Conservation (phyloP, 2,113 vertebrate genomes). For the Mesoclemmys tuberculata region DNA sequence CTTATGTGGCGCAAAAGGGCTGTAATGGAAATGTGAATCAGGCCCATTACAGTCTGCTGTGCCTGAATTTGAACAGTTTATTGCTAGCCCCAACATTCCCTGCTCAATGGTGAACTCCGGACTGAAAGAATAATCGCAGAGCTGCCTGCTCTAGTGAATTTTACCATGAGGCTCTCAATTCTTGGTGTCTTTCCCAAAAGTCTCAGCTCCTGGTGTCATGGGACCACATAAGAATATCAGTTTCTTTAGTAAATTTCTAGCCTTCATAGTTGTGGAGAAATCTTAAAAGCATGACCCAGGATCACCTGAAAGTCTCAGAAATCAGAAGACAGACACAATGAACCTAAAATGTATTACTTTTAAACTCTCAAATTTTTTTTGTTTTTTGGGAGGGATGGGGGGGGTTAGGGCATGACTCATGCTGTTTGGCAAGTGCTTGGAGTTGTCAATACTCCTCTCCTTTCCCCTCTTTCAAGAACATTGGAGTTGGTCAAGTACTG, state of each 20-base stretch:
- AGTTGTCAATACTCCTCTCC: background rate
- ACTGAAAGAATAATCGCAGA: background rate
- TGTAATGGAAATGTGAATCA: accelerated
- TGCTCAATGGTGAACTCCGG: background rate
- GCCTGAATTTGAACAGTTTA: background rate
- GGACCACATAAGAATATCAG: background rate
- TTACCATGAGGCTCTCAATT: background rate
- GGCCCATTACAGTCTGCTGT: background rate
- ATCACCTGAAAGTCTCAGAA: background rate
- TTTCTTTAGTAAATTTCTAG: background rate
- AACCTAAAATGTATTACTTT: background rate
- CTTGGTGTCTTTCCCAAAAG: background rate
- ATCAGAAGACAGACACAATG: background rate
- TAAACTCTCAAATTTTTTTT: background rate
- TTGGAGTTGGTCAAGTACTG: too few species aligned
- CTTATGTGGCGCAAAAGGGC: background rate
- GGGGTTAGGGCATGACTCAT: background rate
- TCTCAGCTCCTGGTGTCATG: background rate
- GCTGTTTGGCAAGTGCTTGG: background rate
- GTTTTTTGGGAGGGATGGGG: too few species aligned
- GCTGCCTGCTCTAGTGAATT: background rate
- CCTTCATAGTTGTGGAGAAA: background rate
- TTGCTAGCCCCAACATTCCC: accelerated
- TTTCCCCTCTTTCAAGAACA: background rate
- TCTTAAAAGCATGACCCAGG: background rate